Percentiles rank a stretch among this genome's conserved stretches.
phyloP scores from a whole-genome alignment of 2,113 vertebrate genomes.

The Proteles cristata region DNA sequence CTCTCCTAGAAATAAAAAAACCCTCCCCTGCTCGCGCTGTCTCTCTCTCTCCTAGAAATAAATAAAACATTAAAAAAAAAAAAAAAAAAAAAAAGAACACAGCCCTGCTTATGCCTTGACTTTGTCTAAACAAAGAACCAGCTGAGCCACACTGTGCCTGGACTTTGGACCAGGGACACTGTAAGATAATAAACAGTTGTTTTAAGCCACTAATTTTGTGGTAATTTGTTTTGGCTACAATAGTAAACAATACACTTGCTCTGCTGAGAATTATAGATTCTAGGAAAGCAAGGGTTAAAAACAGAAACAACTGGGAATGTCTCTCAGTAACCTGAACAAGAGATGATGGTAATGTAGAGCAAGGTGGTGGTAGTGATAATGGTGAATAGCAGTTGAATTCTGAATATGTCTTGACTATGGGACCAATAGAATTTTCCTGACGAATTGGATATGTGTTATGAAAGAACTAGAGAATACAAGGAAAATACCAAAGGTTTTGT shows the following conservation, averaged over 20 bases:
- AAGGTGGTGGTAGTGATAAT: neutral
- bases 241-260: neutral
- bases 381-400: neutral
- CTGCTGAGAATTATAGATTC: neutral
- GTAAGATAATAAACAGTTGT: neutral
- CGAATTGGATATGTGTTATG: neutral
- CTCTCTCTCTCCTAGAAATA: no score
- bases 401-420: neutral
- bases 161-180: neutral
- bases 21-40: no score
- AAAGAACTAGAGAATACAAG: neutral
- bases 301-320: neutral
- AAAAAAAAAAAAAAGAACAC: neutral
- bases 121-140: neutral
- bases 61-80: no score
- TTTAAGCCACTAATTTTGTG: neutral
- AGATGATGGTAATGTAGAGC: neutral
- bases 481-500: neutral
- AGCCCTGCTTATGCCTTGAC: neutral
- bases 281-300: neutral
- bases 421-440: neutral
- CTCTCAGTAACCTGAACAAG: neutral
- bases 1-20: no score
- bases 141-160: neutral
- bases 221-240: neutral